These are phyloP conservation scores for Rotaria socialis DNA, from an alignment of 2,888 invertebrate genomes.

Conservation along the genomic window DNA sequence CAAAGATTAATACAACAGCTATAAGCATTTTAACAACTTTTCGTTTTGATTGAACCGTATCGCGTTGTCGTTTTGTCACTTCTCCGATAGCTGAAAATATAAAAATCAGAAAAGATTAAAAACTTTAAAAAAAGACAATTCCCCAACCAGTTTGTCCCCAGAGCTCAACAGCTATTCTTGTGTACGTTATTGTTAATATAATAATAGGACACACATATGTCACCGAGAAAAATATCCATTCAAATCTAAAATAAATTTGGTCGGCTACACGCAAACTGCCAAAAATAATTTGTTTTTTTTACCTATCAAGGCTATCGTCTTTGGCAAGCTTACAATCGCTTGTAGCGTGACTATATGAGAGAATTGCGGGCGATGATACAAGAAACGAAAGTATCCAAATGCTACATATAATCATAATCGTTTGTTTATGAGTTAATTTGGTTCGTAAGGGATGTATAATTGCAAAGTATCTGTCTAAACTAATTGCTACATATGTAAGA, in stretches of 20 bases:
- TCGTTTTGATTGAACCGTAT: slow-evolving; percentile 77
- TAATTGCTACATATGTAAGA: slow-evolving; percentile 35
- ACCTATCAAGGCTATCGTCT: not conserved
- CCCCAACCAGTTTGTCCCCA: slow-evolving; percentile 68
- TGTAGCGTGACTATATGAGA: not conserved
- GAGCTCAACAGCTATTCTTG: slow-evolving; percentile 77
- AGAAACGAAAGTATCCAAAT: slow-evolving; percentile 34
- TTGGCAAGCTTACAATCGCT: not conserved
- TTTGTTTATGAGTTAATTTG: slow-evolving; percentile 67
- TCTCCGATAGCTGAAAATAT: slow-evolving; percentile 71
- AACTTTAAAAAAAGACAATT: too few species aligned
- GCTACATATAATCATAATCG: not conserved
- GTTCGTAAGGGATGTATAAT: slow-evolving; percentile 82
- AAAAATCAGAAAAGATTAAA: not conserved
- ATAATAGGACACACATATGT: slow-evolving; percentile 82
- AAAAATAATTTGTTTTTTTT: too few species aligned
- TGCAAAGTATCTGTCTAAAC: slow-evolving; percentile 68
- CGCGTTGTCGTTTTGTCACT: slow-evolving; percentile 75
- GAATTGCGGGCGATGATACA: not conserved
- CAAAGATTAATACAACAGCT: slow-evolving; percentile 86
- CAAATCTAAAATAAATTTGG: slow-evolving; percentile 68
- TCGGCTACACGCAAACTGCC: not conserved
- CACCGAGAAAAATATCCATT: slow-evolving; percentile 73
- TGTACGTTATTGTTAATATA: slow-evolving; percentile 77
- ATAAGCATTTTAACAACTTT: slow-evolving; percentile 87